These are phyloP conservation scores for Alouatta caraya DNA, from an alignment of 2,797 vertebrate genomes.

Conservation along the genomic window DNA sequence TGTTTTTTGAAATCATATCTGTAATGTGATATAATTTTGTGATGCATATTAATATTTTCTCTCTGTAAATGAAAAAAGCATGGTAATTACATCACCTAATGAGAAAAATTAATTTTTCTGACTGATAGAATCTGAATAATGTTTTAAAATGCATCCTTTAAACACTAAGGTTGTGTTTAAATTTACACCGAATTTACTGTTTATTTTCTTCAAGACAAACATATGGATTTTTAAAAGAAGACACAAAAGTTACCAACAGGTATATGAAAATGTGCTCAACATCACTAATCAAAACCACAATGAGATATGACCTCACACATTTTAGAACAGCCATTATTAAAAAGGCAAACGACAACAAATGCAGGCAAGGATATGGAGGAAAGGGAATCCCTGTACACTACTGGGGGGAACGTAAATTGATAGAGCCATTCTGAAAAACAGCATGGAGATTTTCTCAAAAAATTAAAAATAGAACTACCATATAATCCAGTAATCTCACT, in stretches of 20 bases:
- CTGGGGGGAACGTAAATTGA: not conserved
- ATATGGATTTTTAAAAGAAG: not conserved
- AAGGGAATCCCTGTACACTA: too few species aligned
- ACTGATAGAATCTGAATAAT: not conserved
- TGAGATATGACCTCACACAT: not conserved
- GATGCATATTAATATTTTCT: not conserved
- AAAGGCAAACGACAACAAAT: not conserved
- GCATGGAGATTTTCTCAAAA: not conserved
- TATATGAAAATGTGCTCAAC: not conserved
- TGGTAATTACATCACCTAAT: not conserved
- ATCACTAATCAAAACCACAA: not conserved
- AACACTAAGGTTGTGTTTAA: not conserved
- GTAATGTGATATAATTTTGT: not conserved
- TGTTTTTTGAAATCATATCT: not conserved
- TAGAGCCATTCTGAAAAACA: not conserved
- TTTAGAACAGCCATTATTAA: not conserved
- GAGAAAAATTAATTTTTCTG: not conserved
- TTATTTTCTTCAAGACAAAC: not conserved
- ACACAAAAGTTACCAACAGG: not conserved
- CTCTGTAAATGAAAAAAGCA: not conserved
- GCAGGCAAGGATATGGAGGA: not conserved
- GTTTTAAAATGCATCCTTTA: not conserved
- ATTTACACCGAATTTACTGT: not conserved
- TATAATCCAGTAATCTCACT: not conserved
- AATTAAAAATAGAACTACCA: not conserved